A percentile compares a stretch with the other conserved stretches of the same genome.
These are phyloP conservation scores for Chrysolophus pictus DNA, from an alignment of 2,797 vertebrate genomes.

Conservation along the genomic window DNA sequence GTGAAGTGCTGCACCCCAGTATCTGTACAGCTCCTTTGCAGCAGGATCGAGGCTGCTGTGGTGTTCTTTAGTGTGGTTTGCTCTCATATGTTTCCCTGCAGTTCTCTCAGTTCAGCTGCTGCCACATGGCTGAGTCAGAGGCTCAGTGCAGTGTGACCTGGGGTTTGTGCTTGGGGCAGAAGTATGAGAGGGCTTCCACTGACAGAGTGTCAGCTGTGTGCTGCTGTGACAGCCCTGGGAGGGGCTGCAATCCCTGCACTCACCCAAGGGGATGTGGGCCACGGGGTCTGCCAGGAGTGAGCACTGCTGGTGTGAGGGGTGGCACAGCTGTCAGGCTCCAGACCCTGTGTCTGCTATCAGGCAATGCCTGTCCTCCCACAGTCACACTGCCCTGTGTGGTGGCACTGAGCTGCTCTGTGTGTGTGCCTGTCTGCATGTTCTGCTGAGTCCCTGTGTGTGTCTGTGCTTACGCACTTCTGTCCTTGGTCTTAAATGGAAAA, in stretches of 20 bases:
- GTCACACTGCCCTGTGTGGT: rapidly evolving
- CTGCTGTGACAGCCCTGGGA: background rate
- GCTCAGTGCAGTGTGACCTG: background rate
- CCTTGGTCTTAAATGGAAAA: background rate
- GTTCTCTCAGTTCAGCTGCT: background rate
- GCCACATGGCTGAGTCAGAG: background rate
- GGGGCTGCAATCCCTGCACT: too few relatives aligned
- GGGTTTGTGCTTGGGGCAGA: background rate
- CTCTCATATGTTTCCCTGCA: background rate
- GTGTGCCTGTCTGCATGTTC: background rate
- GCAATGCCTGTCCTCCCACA: background rate
- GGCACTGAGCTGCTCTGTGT: background rate
- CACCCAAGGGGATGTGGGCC: too few relatives aligned
- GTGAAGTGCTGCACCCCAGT: background rate
- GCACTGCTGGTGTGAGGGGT: too few relatives aligned
- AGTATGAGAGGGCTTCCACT: background rate
- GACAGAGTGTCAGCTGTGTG: background rate
- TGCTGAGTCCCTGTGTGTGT: background rate
- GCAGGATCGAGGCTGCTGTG: background rate
- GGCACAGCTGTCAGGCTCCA: too few relatives aligned
- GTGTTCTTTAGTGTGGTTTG: background rate
- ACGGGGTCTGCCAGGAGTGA: background rate
- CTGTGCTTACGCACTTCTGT: background rate
- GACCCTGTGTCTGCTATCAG: too few relatives aligned
- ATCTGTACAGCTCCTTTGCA: background rate